phyloP scores from a whole-genome alignment of 2,888 invertebrate species.

The Serripes groenlandicus region DNA sequence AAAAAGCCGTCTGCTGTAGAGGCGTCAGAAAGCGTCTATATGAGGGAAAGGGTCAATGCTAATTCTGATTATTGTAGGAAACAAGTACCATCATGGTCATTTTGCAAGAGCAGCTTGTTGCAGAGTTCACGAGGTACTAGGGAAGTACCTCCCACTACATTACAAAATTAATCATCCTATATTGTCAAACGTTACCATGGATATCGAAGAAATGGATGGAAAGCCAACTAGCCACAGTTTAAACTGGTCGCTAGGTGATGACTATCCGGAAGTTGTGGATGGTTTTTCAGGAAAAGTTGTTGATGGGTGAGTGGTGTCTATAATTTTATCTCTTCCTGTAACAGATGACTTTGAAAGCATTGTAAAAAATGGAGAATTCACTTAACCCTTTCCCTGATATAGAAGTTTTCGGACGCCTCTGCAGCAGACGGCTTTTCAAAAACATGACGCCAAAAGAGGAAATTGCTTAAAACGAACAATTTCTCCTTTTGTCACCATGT shows the following conservation, averaged over 20 bases:
- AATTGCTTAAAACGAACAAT: too few species aligned
- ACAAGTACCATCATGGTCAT: slow-evolving; percentile 81
- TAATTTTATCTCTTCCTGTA: too few species aligned
- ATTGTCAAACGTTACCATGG: slow-evolving; percentile 69
- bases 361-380: too few species aligned
- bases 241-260: slow-evolving; percentile 81
- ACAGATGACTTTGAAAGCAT: too few species aligned
- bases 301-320: slow-evolving; percentile 77
- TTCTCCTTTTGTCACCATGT: too few species aligned
- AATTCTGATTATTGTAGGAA: slow-evolving; percentile 68
- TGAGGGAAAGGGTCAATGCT: too few species aligned
- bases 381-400: too few species aligned
- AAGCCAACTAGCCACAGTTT: slow-evolving; percentile 68
- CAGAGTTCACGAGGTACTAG: slow-evolving; percentile 77
- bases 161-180: slow-evolving; percentile 78
- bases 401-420: too few species aligned
- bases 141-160: slow-evolving; percentile 71
- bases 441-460: too few species aligned
- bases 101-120: slow-evolving; percentile 82
- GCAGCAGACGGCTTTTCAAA: too few species aligned
- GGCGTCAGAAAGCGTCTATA: too few species aligned
- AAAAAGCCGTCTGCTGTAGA: too few species aligned
- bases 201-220: slow-evolving; percentile 59
- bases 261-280: slow-evolving; percentile 77
- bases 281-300: slow-evolving; percentile 74